Base-by-base conservation (phyloP, 2,797 vertebrate genomes). In the Rallus crepitans region DNA sequence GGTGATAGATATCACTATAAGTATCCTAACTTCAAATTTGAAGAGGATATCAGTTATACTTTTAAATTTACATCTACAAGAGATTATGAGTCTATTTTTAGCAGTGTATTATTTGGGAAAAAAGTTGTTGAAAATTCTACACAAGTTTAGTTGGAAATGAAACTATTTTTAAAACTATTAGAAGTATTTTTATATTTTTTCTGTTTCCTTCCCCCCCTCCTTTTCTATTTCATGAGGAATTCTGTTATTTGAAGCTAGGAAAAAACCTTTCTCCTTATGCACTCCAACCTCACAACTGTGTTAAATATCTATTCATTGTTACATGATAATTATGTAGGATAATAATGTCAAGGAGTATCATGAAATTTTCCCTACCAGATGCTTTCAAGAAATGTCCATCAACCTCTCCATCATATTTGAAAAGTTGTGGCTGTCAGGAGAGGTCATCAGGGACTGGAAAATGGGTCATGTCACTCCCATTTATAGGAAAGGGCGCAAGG, bases 291-390 rank as follows among this genome's bases (percentile, higher is more conserved):
- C 86, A 27, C 11, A 50, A n/a, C 7, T 45, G 30, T 69, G 19
- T 85, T 91, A 80, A 90, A 73, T 64, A 52, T n/a, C 27, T 84
- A 86, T 7, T 82, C 57, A 85, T 90, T 81, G 59, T 63, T 91
- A 55, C 11, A 72, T 27, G 15, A 53, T 59, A 79, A 72, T 82
- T 72, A 63, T 23, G 7, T 45, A 82, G 15, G 35, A 59, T 50
- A 88, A 83, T 90, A 86, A 83, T 69, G 3, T 59, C 1, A 3
- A 35, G 40, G 12, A 68, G 4, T 50, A 30, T 47, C 18, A 57
- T 23, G 61, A 86, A 91, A 90, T 86, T 71, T 15, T 87, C 31
- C 65, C 24, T 3, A 7, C 24, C 17, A 60, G 28, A 20, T n/a
- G 16, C 35, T 85, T 89, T 75, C 28, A 63, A 83, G 65, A 65